Percentiles rank a stretch among this genome's conserved stretches.
Conservation (phyloP, 2,113 vertebrate genomes). For the Catharus fuscescens region DNA sequence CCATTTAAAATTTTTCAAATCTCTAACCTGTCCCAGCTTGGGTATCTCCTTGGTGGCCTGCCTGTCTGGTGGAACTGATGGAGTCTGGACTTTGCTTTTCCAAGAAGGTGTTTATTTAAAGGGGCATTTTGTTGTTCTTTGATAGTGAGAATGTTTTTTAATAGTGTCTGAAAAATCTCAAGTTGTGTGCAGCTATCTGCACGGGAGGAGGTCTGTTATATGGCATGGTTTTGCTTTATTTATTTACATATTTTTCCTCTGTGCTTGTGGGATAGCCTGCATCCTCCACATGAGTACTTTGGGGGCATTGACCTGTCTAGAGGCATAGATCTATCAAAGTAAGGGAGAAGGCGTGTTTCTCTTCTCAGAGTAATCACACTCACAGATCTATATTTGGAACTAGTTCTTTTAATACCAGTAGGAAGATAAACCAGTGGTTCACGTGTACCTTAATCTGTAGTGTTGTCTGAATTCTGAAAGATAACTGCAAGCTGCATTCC, state of each 20-base stretch:
- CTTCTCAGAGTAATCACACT: constrained; percentile 38
- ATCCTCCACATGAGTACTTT: constrained; percentile 2
- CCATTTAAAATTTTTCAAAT: background rate
- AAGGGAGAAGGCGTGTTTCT: constrained; percentile 44
- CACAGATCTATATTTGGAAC: constrained; percentile 36
- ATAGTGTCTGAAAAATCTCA: background rate
- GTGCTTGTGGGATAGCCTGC: constrained; percentile 6
- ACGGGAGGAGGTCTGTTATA: background rate
- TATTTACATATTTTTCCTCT: constrained; percentile 53
- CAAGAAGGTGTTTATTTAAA: background rate
- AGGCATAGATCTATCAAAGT: constrained; percentile 25
- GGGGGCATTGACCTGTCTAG: constrained; percentile 34
- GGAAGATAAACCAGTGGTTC: constrained; percentile 35
- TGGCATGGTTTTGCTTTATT: constrained; percentile 7
- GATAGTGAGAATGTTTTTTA: background rate
- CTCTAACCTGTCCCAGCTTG: background rate
- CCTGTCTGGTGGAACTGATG: background rate
- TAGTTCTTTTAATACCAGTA: constrained; percentile 34
- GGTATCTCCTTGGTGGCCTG: background rate
- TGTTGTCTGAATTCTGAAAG: constrained; percentile 22
- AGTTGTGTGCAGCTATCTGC: background rate
- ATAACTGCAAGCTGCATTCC: constrained; percentile 10
- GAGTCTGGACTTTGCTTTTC: constrained; percentile 12
- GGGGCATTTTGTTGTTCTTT: constrained; percentile 36
- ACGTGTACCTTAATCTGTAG: background rate